Evolutionary conservation across 2,888 invertebrate genomes (phyloP), one percentile per base, ranked within the genome.

Genomic region (Norana najaformis): DNA sequence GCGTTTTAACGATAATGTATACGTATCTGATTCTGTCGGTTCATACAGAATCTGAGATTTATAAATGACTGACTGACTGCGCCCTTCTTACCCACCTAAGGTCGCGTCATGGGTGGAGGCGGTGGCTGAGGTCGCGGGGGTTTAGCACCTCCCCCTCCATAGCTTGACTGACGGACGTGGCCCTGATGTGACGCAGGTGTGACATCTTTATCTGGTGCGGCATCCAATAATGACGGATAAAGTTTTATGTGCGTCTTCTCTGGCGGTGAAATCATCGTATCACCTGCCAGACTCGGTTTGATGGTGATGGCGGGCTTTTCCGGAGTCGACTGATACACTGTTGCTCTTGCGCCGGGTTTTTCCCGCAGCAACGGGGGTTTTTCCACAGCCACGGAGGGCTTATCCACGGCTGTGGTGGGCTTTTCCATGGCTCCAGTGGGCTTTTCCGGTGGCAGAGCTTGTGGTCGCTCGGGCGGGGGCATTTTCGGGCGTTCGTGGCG

Each of bases 391-490:
- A 34, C 34, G 20, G 30, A 23, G 38, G 37, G 88, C 20, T 20
- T 88, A n/a, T 38, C 38, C 35, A 16, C 16, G 36, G 89, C n/a
- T 30, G 30, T 16, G 20, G 30, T 37, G 38, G 37, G 88, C 20
- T 20, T 88, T 38, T 38, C 38, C 37, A 23, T 0, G 3, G 36
- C 37, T 11, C 14, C 30, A 13, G 0, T 35, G 23, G 89, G 82
- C 30, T 53, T 41, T 34, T 89, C 89, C n/a, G 89, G 89, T 18
- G 89, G 89, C n/a, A 69, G 89, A 35, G 16, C 36, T 18, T 69
- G 41, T 1, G 89, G 89, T 30, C 89, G 89, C 69, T 69, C 89
- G n/a, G 69, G 36, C 23, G 69, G 36, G 8, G 36, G 41, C 47
- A 41, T 34, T 18, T 41, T 41, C 14, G 89, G 89, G 4, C 89